Conservation (phyloP, 2,113 vertebrate species). For the Saccopteryx bilineata region DNA sequence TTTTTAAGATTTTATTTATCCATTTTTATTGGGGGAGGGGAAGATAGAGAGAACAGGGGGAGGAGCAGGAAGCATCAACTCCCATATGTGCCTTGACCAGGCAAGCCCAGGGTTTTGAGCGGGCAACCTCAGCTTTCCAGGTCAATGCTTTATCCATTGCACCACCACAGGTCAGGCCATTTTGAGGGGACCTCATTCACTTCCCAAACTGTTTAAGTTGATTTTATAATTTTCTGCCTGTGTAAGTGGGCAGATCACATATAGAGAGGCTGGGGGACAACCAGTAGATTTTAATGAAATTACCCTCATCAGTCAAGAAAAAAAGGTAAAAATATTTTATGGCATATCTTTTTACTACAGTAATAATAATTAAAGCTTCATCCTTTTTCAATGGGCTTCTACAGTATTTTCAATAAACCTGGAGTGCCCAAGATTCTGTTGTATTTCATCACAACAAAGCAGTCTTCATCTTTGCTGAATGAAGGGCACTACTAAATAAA, state of each 20-base stretch:
- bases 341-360: background rate
- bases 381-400: background rate
- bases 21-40: too few species aligned
- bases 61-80: too few species aligned
- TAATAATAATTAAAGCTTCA: background rate
- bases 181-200: constrained; percentile 65
- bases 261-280: background rate
- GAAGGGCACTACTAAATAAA: background rate
- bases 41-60: too few species aligned
- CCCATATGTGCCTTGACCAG: too few species aligned
- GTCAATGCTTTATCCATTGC: too few species aligned
- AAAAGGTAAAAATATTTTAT: background rate
- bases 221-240: constrained; percentile 68
- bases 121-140: too few species aligned
- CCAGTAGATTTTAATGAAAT: constrained; percentile 61
- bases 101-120: too few species aligned
- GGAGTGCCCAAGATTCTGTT: background rate
- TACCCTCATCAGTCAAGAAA: background rate
- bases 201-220: constrained; percentile 66
- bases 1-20: too few species aligned
- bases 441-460: background rate
- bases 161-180: background rate
- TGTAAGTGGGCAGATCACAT: constrained; percentile 41
- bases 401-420: background rate
- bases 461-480: background rate